A percentile compares a stretch with the other conserved stretches of the same genome.
Conservation (phyloP, 1,140 invertebrate genomes). For the Halictus rubicundus region DNA sequence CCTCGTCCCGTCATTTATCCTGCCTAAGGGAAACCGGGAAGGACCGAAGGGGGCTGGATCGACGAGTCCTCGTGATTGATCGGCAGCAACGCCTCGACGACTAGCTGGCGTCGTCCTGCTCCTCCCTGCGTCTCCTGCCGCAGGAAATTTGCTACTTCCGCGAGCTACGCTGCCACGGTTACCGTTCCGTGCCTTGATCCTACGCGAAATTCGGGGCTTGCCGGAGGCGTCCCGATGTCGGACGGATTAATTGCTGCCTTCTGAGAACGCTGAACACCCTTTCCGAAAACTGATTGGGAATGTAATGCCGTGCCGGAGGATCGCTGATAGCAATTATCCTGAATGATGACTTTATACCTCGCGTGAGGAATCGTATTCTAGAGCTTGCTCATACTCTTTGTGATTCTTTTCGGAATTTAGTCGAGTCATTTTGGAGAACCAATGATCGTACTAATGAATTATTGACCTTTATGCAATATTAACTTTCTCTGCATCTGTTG, state of each 20-base stretch:
- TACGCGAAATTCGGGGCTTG: neutral
- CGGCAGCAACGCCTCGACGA: constrained; percentile 64
- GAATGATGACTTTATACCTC: too few species aligned
- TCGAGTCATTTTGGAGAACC: too few species aligned
- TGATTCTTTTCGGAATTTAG: too few species aligned
- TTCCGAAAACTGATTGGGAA: too few species aligned
- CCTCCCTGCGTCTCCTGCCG: constrained; percentile 30
- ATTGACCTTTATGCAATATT: too few species aligned
- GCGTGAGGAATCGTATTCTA: too few species aligned
- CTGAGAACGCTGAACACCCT: too few species aligned
- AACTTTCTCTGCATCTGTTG: too few species aligned
- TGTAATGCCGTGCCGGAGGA: too few species aligned
- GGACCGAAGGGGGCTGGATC: constrained; percentile 53
- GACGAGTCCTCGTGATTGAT: constrained; percentile 65
- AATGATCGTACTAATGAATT: too few species aligned
- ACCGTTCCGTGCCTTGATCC: neutral
- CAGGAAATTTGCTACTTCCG: constrained; percentile 59
- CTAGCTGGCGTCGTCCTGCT: constrained; percentile 53
- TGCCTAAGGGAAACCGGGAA: constrained; percentile 43
- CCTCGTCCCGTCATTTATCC: constrained; percentile 62
- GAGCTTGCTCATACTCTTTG: too few species aligned
- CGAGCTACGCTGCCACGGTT: neutral
- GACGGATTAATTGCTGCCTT: constrained; percentile 10
- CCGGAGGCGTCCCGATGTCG: neutral
- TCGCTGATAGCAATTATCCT: too few species aligned